phyloP scores from a whole-genome alignment of 2,797 vertebrate genomes.

The Picus viridis region DNA sequence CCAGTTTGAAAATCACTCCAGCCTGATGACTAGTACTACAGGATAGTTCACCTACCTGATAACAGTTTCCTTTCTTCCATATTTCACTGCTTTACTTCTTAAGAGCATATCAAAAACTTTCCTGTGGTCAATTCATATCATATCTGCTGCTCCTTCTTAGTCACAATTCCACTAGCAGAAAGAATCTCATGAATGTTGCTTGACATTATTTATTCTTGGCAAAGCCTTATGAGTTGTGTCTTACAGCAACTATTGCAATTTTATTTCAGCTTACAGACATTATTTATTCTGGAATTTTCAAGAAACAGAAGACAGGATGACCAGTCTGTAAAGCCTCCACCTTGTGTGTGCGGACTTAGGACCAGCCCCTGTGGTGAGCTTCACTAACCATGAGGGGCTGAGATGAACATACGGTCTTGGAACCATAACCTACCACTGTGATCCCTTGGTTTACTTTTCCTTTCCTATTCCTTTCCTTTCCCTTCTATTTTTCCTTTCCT shows the following conservation, averaged over 20 bases:
- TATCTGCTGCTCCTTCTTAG: background rate
- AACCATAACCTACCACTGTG: background rate
- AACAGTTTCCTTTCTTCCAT: no score
- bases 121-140: no score
- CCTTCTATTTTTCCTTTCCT: background rate
- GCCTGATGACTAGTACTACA: no score
- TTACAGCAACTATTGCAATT: background rate
- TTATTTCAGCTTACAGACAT: background rate
- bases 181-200: background rate
- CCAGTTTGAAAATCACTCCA: no score
- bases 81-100: no score
- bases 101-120: no score
- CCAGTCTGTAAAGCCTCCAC: background rate
- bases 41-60: no score
- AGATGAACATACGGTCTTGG: background rate
- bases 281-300: background rate
- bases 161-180: background rate
- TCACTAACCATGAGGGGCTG: background rate
- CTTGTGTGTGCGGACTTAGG: rapidly evolving
- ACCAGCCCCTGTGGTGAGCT: background rate
- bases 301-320: background rate
- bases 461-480: background rate
- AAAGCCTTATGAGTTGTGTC: background rate
- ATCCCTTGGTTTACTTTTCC: background rate
- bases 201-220: background rate